Conservation (phyloP, 2,113 vertebrate species). For the Engraulis encrasicolus region DNA sequence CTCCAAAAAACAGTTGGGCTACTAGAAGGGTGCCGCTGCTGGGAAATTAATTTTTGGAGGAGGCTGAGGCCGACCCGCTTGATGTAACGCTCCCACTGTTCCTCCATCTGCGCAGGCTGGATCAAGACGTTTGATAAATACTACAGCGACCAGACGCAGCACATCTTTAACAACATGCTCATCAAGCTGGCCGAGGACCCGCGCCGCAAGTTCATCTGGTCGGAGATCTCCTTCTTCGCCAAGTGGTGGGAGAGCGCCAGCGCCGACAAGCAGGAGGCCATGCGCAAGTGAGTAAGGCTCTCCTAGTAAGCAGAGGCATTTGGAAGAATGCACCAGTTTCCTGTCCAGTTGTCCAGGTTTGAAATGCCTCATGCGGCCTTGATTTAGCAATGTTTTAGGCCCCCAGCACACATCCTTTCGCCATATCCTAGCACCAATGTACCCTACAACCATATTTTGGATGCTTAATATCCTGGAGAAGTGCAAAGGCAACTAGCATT, state of each 20-base stretch:
- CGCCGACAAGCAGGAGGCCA: slow-evolving; percentile 83
- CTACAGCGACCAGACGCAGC: slow-evolving; percentile 94
- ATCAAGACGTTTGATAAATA: slow-evolving; percentile 99
- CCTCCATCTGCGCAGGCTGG: slow-evolving; percentile 81
- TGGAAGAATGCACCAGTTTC: not conserved
- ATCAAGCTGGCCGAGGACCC: slow-evolving; percentile 93
- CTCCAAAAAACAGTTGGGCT: not conserved
- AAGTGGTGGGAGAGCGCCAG: slow-evolving; percentile 97
- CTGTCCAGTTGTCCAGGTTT: too few relatives aligned
- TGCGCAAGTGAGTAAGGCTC: slow-evolving; percentile 80
- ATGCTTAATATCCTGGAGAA: too few relatives aligned
- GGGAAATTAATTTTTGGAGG: slow-evolving; percentile 9
- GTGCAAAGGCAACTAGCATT: too few relatives aligned
- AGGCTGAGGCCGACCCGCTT: not conserved
- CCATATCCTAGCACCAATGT: too few relatives aligned
- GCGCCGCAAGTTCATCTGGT: slow-evolving; percentile 95
- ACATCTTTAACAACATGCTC: slow-evolving; percentile 97
- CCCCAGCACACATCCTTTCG: too few relatives aligned
- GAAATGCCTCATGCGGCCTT: too few relatives aligned
- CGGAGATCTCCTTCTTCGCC: slow-evolving; percentile 93
- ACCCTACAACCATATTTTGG: too few relatives aligned
- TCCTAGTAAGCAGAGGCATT: too few relatives aligned
- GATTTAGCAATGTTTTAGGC: too few relatives aligned
- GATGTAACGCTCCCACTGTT: slow-evolving; percentile 5
- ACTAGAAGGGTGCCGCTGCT: not conserved